These are phyloP conservation scores for Laticauda laticaudata DNA, from an alignment of 2,113 vertebrate genomes.

Conservation along the genomic window DNA sequence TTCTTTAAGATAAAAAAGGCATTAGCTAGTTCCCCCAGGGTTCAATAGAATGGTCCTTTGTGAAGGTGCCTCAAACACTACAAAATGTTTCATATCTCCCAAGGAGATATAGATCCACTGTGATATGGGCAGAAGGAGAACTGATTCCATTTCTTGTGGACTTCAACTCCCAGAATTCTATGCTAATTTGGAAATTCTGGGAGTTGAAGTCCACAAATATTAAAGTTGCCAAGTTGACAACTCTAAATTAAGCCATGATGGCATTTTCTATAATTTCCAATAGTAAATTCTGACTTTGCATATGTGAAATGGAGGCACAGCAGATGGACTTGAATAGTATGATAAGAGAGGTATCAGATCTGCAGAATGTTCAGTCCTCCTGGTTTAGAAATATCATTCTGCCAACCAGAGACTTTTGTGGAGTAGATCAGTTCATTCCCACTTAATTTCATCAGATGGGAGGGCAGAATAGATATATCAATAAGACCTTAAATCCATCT, in stretches of 20 bases:
- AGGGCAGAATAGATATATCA: background rate
- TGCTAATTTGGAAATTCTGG: background rate
- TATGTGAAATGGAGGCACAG: background rate
- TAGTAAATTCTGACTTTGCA: background rate
- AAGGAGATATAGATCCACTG: background rate
- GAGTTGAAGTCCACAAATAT: background rate
- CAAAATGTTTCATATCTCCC: background rate
- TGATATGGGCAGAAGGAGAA: background rate
- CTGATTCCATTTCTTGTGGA: background rate
- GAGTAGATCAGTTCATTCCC: background rate
- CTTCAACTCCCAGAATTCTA: background rate
- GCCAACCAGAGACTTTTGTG: background rate
- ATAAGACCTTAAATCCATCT: background rate
- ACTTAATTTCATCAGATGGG: background rate
- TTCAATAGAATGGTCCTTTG: background rate
- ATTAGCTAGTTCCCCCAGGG: background rate
- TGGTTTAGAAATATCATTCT: background rate
- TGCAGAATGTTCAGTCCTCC: background rate
- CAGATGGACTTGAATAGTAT: background rate
- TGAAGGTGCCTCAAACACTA: background rate
- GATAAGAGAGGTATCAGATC: background rate
- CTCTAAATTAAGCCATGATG: background rate
- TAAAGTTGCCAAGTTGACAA: background rate
- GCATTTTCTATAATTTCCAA: background rate
- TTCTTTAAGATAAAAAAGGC: background rate